Evolutionary conservation across 2,113 vertebrate genomes (phyloP), one percentile per base, ranked within the genome.

Genomic region (Siniperca chuatsi): DNA sequence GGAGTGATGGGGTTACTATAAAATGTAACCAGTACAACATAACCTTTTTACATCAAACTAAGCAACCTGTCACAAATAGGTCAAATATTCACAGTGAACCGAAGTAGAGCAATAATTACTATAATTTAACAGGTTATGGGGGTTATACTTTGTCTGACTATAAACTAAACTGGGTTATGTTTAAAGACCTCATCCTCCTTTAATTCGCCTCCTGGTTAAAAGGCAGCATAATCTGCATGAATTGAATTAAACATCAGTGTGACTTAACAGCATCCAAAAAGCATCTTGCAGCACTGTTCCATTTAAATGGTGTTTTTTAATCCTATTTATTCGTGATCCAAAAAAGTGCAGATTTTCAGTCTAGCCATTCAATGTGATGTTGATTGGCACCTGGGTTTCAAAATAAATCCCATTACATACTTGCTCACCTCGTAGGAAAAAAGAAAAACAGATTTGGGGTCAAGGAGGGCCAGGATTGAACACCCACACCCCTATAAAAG

Each of bases 141-240:
- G 21, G 21, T 21, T 54, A 25, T 12, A 70, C 33, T 64, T 78
- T 73, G 25, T 64, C 33, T 57, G 60, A 60, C 82, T 48, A 44
- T 46, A 61, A 74, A 55, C 29, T 70, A 44, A 87, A 82, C 62
- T 75, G 52, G 84, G 74, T 85, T 81, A 71, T 68, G 46, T 85
- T 69, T 69, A 72, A 81, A 81, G 21, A 78, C 13, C 18, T 37
- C 72, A 55, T 54, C 65, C 23, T 71, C 25, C 75, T 35, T 50
- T 50, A 57, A 78, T 78, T 82, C 13, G 15, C 75, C 64, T 77
- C 75, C 82, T 58, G n/a, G 77, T 87, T 71, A 86, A 72, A 87
- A 83, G 11, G n/a, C n/a, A 80, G 55, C 35, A 69, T 74, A 78
- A 83, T 44, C 67, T 60, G 62, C 69, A 78, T 69, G 54, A 58